phyloP scores from a whole-genome alignment of 2,888 invertebrate genomes.

The Euclidia mi region DNA sequence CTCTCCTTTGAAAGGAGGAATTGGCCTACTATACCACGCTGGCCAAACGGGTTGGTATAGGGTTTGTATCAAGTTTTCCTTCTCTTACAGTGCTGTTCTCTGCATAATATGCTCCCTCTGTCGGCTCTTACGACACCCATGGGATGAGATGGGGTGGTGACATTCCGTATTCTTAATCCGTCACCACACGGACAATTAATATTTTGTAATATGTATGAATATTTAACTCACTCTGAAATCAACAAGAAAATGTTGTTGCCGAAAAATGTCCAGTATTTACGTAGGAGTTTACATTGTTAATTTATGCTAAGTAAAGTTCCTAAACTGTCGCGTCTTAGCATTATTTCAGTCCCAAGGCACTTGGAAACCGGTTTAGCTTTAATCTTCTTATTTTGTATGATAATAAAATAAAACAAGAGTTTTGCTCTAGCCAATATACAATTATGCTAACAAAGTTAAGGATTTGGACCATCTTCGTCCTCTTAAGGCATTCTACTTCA shows the following conservation, averaged over 20 bases:
- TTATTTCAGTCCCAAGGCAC: slow-evolving; percentile 30
- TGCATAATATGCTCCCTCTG: too few species aligned
- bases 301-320: slow-evolving; percentile 24
- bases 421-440: slow-evolving; percentile 46
- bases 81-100: too few species aligned
- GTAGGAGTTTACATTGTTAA: slow-evolving; percentile 5
- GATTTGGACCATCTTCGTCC: slow-evolving; percentile 34
- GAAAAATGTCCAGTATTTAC: slow-evolving; percentile 4
- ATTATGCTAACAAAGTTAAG: slow-evolving; percentile 52
- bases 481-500: slow-evolving; percentile 41
- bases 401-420: slow-evolving; percentile 50
- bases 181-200: too few species aligned
- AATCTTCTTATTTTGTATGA: slow-evolving; percentile 26
- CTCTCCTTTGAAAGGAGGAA: too few species aligned
- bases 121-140: too few species aligned
- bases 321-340: slow-evolving; percentile 32
- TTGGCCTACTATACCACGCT: too few species aligned
- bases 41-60: too few species aligned
- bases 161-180: too few species aligned
- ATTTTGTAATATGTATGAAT: too few species aligned
- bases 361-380: slow-evolving; percentile 10
- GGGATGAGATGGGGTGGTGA: too few species aligned
- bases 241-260: slow-evolving; percentile 1
- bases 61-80: too few species aligned
- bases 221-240: not conserved